Conservation (phyloP, 2,797 vertebrate species). For the Spheniscus humboldti region DNA sequence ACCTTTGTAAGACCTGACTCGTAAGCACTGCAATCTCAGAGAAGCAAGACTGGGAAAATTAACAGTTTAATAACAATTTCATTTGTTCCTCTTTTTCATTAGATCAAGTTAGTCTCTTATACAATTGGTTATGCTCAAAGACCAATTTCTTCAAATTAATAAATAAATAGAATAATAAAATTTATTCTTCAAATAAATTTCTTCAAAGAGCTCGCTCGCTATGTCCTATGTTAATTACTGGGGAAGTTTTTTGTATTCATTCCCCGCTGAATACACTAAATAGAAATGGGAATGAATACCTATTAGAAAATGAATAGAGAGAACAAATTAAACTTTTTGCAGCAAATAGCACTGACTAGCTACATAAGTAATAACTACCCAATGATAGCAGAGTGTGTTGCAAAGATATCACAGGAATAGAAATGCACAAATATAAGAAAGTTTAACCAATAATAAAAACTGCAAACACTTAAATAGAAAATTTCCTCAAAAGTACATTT, state of each 20-base stretch:
- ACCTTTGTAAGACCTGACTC: not conserved
- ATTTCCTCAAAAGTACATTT: not conserved
- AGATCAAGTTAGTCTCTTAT: not conserved
- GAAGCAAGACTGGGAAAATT: not conserved
- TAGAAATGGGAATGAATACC: conserved; percentile 9
- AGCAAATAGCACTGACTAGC: not conserved
- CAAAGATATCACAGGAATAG: not conserved
- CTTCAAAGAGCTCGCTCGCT: not conserved
- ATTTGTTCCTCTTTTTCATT: not conserved
- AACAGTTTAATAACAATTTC: conserved; percentile 6
- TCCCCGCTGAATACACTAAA: not conserved
- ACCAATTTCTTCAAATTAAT: not conserved
- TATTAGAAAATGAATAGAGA: conserved; percentile 3
- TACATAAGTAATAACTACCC: not conserved
- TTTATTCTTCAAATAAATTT: no score
- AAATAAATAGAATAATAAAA: no score
- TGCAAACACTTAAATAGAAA: not conserved
- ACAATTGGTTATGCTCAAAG: not conserved
- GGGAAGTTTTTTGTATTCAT: not conserved
- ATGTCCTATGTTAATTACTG: not conserved
- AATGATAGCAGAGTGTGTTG: not conserved
- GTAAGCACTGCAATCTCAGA: not conserved
- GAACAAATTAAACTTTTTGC: not conserved
- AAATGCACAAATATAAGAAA: not conserved
- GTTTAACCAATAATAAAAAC: not conserved